phyloP scores from a whole-genome alignment of 2,797 vertebrate species.

The Periparus ater region DNA sequence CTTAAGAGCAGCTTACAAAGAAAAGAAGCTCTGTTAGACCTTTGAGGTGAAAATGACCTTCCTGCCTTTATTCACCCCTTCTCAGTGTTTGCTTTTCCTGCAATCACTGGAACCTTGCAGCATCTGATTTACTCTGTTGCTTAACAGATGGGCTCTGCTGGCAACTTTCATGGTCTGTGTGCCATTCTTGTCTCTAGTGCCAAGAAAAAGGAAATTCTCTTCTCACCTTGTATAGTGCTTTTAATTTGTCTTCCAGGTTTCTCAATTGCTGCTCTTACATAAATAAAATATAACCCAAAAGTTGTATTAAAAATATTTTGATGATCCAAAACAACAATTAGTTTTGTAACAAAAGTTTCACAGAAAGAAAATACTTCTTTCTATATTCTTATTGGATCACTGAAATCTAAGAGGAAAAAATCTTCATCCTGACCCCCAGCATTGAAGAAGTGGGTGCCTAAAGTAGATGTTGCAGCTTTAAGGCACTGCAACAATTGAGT shows the following conservation, averaged over 20 bases:
- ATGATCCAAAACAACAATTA: not conserved
- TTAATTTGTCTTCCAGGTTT: slow-evolving; percentile 10
- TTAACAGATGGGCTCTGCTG: slow-evolving; percentile 56
- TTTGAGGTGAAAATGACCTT: slow-evolving; percentile 18
- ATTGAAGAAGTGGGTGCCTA: rapidly evolving
- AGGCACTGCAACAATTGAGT: not conserved
- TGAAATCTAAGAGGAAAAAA: not conserved
- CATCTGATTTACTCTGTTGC: slow-evolving; percentile 13
- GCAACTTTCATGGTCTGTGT: slow-evolving; percentile 13
- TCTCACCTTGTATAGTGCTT: slow-evolving; percentile 16
- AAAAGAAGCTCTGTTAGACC: not conserved
- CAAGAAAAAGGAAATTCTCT: slow-evolving; percentile 17
- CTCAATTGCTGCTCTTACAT: not conserved
- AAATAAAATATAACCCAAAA: not conserved
- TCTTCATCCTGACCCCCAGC: not conserved
- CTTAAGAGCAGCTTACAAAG: not conserved
- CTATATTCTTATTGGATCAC: not conserved
- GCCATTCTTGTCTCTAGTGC: not conserved
- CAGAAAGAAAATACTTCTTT: not conserved
- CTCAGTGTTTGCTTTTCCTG: not conserved
- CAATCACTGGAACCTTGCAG: slow-evolving; percentile 7
- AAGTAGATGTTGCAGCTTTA: not conserved
- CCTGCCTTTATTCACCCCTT: not conserved
- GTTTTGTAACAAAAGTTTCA: not conserved
- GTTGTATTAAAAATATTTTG: not conserved